Evolutionary conservation across 2,113 vertebrate species (phyloP).

Genomic region (Saguinus imperator): DNA sequence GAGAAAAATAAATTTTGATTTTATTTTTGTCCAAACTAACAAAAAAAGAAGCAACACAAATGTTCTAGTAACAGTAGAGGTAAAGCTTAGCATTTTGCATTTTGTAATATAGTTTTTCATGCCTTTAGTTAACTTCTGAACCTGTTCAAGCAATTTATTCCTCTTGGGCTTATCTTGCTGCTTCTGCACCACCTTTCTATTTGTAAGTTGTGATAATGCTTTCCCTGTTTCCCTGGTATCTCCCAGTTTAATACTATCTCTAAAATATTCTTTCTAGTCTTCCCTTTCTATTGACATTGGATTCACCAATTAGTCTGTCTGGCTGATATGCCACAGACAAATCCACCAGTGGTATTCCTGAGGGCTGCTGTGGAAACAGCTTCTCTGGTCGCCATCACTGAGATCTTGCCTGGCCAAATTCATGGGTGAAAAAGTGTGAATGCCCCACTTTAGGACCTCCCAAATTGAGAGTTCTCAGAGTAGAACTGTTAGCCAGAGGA

Average conservation of each 20-base stretch:
- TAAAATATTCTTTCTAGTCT: background rate
- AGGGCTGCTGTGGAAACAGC: background rate
- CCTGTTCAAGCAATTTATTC: background rate
- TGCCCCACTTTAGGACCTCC: background rate
- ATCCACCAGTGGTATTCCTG: background rate
- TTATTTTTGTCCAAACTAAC: background rate
- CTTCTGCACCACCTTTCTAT: background rate
- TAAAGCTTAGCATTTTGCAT: background rate
- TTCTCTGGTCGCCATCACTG: background rate
- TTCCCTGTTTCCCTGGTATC: background rate
- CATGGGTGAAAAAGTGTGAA: background rate
- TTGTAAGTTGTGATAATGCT: background rate
- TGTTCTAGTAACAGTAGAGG: background rate
- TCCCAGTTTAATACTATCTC: background rate
- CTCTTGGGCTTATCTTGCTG: background rate
- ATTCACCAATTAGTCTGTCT: background rate
- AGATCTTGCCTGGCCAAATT: accelerated
- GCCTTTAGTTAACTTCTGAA: background rate
- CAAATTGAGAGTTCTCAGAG: background rate
- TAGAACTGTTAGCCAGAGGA: background rate
- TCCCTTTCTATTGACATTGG: background rate
- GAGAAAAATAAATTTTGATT: background rate
- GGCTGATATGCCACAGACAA: background rate
- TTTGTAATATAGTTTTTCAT: background rate
- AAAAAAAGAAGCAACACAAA: background rate